Percentiles rank a stretch among this genome's conserved stretches.
phyloP scores from a whole-genome alignment of 2,888 invertebrate genomes.

The Melieria crassipennis region DNA sequence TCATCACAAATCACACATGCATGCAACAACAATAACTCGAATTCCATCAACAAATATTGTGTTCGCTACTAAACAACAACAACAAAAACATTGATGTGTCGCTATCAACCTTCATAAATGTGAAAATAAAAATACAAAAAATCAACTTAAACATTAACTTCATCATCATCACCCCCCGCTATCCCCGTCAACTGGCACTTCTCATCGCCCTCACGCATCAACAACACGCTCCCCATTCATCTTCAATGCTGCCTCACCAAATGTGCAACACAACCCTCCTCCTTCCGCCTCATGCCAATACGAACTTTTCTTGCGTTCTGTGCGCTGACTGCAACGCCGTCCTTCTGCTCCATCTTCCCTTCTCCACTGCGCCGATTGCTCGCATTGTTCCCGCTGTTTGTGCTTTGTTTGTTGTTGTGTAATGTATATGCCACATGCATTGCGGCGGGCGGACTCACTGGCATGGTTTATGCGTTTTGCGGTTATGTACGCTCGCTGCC shows the following conservation, averaged over 20 bases:
- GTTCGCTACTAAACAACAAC: no score
- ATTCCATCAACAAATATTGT: neutral
- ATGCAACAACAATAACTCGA: neutral
- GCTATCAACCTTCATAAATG: no score
- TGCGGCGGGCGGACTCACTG: constrained; percentile 12
- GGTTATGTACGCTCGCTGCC: constrained; percentile 39
- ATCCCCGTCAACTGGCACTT: neutral
- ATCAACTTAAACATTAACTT: constrained; percentile 10
- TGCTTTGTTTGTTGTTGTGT: neutral
- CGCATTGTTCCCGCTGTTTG: constrained; percentile 23
- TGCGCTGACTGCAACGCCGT: constrained; percentile 40
- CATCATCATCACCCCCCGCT: constrained; percentile 18
- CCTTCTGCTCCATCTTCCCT: no score
- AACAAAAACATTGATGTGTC: no score
- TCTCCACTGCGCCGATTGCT: constrained; percentile 39
- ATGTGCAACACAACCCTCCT: constrained; percentile 15
- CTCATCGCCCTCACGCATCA: neutral
- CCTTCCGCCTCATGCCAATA: constrained; percentile 5
- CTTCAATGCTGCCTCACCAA: constrained; percentile 15
- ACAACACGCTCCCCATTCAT: neutral
- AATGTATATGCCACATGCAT: constrained; percentile 9
- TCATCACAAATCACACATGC: constrained; percentile 30
- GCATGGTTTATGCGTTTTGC: constrained; percentile 39
- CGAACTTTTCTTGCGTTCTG: constrained; percentile 22
- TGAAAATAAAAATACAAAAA: no score